A percentile compares a stretch with the other conserved stretches of the same genome.
Evolutionary conservation across 2,797 vertebrate species (phyloP).

Genomic region (Anguilla megastoma): DNA sequence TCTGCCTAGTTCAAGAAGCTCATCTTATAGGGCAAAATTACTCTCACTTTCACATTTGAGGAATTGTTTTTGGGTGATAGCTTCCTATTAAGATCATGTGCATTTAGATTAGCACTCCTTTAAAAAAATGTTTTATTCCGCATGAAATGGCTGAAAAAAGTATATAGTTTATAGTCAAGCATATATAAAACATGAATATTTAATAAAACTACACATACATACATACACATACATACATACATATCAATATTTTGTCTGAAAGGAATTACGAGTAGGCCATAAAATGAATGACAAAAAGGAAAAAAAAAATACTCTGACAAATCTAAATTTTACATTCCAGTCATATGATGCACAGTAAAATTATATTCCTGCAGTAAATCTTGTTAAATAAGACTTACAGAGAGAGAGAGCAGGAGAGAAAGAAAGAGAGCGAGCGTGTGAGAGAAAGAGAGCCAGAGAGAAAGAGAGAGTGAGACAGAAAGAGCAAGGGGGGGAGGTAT

Average conservation of each 20-base stretch:
- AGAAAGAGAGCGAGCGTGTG: background rate
- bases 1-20: background rate
- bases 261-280: background rate
- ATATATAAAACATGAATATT: background rate
- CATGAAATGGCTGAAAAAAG: background rate
- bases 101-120: background rate
- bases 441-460: background rate
- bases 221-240: no score
- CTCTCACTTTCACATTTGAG: background rate
- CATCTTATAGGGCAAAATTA: background rate
- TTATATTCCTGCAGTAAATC: conserved; percentile 6
- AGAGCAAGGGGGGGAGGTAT: background rate
- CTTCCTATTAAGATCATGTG: background rate
- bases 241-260: background rate
- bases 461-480: background rate
- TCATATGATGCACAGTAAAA: conserved; percentile 21
- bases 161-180: background rate
- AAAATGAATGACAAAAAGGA: background rate
- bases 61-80: background rate
- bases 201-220: background rate
- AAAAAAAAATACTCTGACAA: background rate
- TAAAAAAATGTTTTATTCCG: background rate
- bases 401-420: background rate
- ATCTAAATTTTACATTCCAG: background rate
- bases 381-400: conserved; percentile 12